phyloP scores from a whole-genome alignment of 2,113 vertebrate genomes.

The Phoxinus phoxinus region DNA sequence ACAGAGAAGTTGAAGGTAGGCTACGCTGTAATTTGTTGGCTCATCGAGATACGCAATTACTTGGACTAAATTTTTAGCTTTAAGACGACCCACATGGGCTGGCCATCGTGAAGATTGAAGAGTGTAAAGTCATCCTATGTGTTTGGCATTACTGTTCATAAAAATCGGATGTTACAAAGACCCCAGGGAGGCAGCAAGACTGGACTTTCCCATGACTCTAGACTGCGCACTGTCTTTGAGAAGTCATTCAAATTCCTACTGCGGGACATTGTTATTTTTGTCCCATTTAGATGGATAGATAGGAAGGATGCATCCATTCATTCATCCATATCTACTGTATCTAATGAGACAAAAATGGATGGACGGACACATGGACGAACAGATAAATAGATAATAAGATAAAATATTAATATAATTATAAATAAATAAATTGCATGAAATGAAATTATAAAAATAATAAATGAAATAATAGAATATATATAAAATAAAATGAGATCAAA shows the following conservation, averaged over 20 bases:
- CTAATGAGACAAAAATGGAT: too few species aligned
- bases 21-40: slow-evolving; percentile 4
- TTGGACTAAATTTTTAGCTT: slow-evolving; percentile 26
- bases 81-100: background rate
- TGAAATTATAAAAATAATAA: too few species aligned
- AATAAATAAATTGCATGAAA: too few species aligned
- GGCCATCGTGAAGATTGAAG: background rate
- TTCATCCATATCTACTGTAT: too few species aligned
- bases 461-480: too few species aligned
- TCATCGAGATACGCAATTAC: background rate
- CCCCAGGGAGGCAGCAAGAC: slow-evolving; percentile 56
- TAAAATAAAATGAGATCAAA: too few species aligned
- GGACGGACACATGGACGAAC: too few species aligned
- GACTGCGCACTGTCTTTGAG: slow-evolving; percentile 50
- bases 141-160: slow-evolving; percentile 53
- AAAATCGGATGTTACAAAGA: slow-evolving; percentile 52
- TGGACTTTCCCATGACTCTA: slow-evolving; percentile 65
- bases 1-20: background rate
- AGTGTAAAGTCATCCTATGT: background rate
- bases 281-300: too few species aligned
- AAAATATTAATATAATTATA: too few species aligned
- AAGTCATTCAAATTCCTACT: background rate
- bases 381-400: too few species aligned
- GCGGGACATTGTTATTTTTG: background rate
- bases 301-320: too few species aligned